Conservation (phyloP, 2,113 vertebrate genomes). For the Sinocyclocheilus grahami region DNA sequence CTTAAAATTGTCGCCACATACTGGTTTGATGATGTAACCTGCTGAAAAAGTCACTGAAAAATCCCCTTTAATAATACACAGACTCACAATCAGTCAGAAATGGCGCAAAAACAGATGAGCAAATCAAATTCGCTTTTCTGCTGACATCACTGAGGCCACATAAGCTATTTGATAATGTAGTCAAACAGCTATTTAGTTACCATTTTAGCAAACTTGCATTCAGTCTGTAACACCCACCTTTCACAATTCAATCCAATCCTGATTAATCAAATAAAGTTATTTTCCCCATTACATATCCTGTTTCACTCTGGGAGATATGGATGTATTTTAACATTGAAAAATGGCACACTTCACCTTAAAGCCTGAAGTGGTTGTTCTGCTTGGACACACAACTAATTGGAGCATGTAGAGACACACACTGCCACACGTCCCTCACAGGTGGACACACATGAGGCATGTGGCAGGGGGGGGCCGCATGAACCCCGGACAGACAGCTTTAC, state of each 20-base stretch:
- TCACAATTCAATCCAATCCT: neutral
- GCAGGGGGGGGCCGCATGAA: slow-evolving; percentile 18
- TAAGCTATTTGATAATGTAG: no score
- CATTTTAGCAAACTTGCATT: neutral
- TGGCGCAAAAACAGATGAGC: no score
- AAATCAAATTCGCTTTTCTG: no score
- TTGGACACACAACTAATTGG: neutral
- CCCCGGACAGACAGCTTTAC: slow-evolving; percentile 59
- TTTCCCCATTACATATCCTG: neutral
- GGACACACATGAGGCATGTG: slow-evolving; percentile 35
- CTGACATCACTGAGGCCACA: no score
- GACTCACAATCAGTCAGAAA: no score
- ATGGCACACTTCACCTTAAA: neutral
- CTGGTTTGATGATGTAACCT: no score
- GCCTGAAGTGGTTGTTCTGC: neutral
- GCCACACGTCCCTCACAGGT: slow-evolving; percentile 36
- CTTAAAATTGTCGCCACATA: no score
- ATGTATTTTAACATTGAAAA: neutral
- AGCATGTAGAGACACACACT: slow-evolving; percentile 22
- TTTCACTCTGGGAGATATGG: neutral
- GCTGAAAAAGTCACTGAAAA: no score
- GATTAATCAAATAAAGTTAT: neutral
- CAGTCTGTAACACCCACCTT: neutral
- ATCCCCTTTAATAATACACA: no score
- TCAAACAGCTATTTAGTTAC: no score